These are phyloP conservation scores for Halcyon senegalensis DNA, from an alignment of 2,113 vertebrate species.

Conservation along the genomic window DNA sequence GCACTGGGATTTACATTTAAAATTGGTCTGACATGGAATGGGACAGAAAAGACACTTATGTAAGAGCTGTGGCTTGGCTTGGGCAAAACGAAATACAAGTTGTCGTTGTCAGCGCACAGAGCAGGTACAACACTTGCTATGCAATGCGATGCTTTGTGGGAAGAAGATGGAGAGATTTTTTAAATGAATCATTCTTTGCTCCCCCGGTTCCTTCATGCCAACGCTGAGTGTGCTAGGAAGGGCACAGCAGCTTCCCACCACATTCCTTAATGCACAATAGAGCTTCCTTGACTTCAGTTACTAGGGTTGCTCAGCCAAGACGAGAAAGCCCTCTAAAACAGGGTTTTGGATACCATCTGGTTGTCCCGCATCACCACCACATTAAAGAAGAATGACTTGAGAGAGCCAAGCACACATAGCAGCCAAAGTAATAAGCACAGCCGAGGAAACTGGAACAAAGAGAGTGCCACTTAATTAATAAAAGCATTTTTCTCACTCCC, in stretches of 20 bases:
- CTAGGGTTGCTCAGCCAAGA: conserved; percentile 43
- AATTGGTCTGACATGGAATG: conserved; percentile 24
- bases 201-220: not conserved
- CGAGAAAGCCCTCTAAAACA: not conserved
- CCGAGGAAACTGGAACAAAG: conserved; percentile 50
- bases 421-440: not conserved
- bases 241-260: conserved; percentile 54
- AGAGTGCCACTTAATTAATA: not conserved
- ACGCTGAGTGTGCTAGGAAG: not conserved
- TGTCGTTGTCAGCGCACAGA: not conserved
- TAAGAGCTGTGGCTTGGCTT: not conserved
- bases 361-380: not conserved
- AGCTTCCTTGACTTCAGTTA: conserved; percentile 64
- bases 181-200: not conserved
- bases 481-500: conserved; percentile 1
- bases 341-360: not conserved
- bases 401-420: conserved; percentile 54
- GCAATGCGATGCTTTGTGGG: not conserved
- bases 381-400: not conserved
- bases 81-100: not conserved
- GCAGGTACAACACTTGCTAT: not conserved
- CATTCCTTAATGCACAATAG: conserved; percentile 56
- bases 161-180: not conserved
- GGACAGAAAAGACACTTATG: conserved; percentile 25
- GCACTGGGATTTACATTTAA: not conserved